Base-by-base conservation (phyloP, 2,888 invertebrate genomes). In the Archaeoteleia sp. region DNA sequence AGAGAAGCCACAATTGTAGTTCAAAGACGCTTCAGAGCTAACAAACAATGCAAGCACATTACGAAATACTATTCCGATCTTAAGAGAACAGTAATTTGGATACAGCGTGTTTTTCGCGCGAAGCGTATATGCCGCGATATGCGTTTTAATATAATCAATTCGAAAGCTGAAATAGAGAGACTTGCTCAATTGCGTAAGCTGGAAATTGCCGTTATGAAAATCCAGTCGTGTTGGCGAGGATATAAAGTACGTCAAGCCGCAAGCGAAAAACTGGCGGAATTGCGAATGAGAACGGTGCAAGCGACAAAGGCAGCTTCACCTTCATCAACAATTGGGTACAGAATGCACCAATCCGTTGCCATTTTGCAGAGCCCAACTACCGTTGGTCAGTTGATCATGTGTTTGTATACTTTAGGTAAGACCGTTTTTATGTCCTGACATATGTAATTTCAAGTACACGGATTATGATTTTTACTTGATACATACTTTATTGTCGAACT, bases 171-270 rank as follows among this genome's bases (percentile, higher is more conserved):
- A 3, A 15, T 8, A 25, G 15, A 15, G 7, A 30, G 7, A 25
- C 27, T 3, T 1, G 53, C 46, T 15, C 32, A 67, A 27, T 25
- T 17, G 5, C 42, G 40, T 1, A 51, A 83, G 80, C 46, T 84
- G 78, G 20, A 82, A 86, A 68, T 74, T 67, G 91, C 92, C 2
- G 91, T 90, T 7, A 86, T 86, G 1, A 87, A 88, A 76, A 92
- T 93, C 75, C 92, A 93, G 87, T 88, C 86, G 12, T n/a, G 37
- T n/a, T 88, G 87, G 87, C 82, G 82, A 72, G 87, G 87, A 5
- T 81, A 82, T 67, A 74, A 53, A 30, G 69, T 79, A 13, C 79
- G 87, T 14, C 75, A 74, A 63, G 39, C 37, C 5, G 70, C 80
- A 58, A 70, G 74, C 20, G 57, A 73, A 2, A 70, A 74, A 53